phyloP scores from a whole-genome alignment of 2,113 vertebrate species.

The Psilopsiagon aymara region DNA sequence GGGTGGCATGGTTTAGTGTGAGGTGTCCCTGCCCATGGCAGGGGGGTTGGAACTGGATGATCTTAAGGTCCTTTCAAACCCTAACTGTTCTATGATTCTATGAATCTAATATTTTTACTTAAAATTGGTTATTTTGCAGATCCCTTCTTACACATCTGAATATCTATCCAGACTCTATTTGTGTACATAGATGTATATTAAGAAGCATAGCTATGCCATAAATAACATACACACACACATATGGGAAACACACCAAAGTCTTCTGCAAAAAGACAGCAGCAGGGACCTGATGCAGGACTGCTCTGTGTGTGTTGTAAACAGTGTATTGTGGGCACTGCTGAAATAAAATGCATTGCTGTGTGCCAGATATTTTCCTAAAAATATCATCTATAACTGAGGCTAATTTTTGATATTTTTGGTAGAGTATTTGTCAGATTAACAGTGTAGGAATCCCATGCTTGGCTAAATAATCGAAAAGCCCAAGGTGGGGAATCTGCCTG shows the following conservation, averaged over 20 bases:
- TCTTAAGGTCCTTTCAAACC: too few species aligned
- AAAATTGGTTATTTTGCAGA: not conserved
- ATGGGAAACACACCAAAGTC: not conserved
- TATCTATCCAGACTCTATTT: not conserved
- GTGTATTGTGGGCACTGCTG: not conserved
- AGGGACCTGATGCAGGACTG: not conserved
- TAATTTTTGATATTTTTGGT: not conserved
- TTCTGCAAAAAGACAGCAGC: not conserved
- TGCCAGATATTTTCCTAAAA: not conserved
- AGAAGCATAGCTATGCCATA: not conserved
- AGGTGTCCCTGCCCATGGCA: too few species aligned
- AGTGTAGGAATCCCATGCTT: not conserved
- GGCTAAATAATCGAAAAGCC: not conserved
- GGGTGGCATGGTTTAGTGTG: too few species aligned
- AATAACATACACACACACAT: not conserved
- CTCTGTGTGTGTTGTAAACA: not conserved
- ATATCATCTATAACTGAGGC: not conserved
- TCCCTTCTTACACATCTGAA: rapidly evolving
- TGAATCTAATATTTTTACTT: not conserved
- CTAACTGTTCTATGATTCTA: too few species aligned
- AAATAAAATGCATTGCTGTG: not conserved
- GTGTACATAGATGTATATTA: not conserved
- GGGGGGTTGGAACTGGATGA: too few species aligned
- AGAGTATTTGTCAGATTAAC: not conserved
- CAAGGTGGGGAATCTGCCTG: not conserved